These are phyloP conservation scores for Heliconius ismenius DNA, from an alignment of 2,888 invertebrate species.

Conservation along the genomic window DNA sequence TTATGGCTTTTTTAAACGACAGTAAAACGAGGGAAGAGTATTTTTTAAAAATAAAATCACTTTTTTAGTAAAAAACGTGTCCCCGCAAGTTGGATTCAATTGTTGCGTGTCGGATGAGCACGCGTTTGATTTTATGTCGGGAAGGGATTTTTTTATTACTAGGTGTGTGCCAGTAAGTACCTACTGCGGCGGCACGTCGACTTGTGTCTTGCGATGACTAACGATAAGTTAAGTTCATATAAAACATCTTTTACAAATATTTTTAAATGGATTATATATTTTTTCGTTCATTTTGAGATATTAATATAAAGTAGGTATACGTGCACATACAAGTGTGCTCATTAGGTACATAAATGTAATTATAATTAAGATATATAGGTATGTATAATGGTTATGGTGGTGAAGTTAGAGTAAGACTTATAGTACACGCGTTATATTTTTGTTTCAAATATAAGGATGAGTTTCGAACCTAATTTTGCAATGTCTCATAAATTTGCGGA, in stretches of 20 bases:
- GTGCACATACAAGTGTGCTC: not conserved
- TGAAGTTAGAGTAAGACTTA: not conserved
- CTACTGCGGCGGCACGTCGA: constrained; percentile 34
- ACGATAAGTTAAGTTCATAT: constrained; percentile 17
- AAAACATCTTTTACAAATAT: not conserved
- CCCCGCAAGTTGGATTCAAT: constrained; percentile 75
- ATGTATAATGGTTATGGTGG: not conserved
- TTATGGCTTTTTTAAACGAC: constrained; percentile 79
- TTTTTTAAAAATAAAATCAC: constrained; percentile 77
- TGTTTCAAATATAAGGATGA: not conserved
- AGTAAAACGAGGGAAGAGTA: constrained; percentile 68
- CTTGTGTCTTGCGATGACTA: constrained; percentile 40
- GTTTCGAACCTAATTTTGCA: not conserved
- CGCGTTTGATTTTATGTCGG: constrained; percentile 76
- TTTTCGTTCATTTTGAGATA: not conserved
- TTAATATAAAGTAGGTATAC: not conserved
- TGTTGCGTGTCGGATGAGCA: constrained; percentile 82
- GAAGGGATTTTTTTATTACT: constrained; percentile 77
- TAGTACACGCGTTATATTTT: not conserved
- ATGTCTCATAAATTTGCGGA: too few species aligned
- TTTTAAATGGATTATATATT: not conserved
- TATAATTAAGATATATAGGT: not conserved
- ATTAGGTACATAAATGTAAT: not conserved
- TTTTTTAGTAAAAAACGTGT: constrained; percentile 77
- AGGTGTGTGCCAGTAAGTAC: constrained; percentile 66